Evolutionary conservation across 2,888 invertebrate genomes (phyloP).

Genomic region (Epistrophe eligans): DNA sequence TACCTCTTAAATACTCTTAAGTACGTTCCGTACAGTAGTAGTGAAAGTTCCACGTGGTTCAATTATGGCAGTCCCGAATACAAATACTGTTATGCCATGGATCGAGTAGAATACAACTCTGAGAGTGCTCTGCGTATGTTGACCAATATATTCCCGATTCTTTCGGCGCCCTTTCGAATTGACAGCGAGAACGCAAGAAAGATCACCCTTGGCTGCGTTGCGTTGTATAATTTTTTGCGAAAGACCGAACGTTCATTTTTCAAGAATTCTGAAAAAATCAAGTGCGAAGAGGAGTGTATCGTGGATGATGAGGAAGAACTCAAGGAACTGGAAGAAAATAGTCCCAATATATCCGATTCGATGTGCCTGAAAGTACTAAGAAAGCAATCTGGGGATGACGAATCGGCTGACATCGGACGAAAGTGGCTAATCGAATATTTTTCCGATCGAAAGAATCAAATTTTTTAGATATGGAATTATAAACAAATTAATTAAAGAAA

Average conservation of each 20-base stretch:
- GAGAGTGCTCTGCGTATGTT: constrained; percentile 80
- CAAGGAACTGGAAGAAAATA: constrained; percentile 80
- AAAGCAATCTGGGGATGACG: constrained; percentile 80
- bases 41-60: constrained; percentile 73
- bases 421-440: constrained; percentile 79
- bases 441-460: constrained; percentile 71
- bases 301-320: constrained; percentile 81
- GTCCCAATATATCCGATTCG: constrained; percentile 80
- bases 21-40: constrained; percentile 74
- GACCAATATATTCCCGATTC: constrained; percentile 82
- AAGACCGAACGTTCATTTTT: constrained; percentile 81
- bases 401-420: constrained; percentile 79
- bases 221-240: constrained; percentile 82
- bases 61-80: constrained; percentile 72
- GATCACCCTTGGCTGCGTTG: constrained; percentile 81
- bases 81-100: constrained; percentile 78
- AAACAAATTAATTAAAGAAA: constrained; percentile 79
- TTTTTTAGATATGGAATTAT: constrained; percentile 74
- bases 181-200: constrained; percentile 81
- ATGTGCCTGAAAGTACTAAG: constrained; percentile 80
- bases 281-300: constrained; percentile 81
- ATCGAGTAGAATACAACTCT: constrained; percentile 72
- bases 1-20: constrained; percentile 80
- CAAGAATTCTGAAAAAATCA: constrained; percentile 80
- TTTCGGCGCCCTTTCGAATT: constrained; percentile 81